A percentile compares a stretch with the other conserved stretches of the same genome.
Evolutionary conservation across 2,113 vertebrate species (phyloP).

Genomic region (Halcyon senegalensis): DNA sequence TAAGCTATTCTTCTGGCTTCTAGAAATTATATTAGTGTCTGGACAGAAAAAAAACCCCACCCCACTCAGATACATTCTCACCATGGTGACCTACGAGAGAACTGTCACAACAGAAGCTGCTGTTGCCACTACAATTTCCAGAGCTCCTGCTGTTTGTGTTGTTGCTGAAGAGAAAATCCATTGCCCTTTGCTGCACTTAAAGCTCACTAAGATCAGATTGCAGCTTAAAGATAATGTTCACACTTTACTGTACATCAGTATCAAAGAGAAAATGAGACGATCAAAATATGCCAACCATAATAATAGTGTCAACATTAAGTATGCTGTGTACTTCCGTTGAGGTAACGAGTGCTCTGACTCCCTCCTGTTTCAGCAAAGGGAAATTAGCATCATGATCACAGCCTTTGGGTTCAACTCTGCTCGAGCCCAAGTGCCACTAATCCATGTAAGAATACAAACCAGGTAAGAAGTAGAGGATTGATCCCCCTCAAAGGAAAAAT

Average conservation of each 20-base stretch:
- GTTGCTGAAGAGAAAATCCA: slow-evolving; percentile 41
- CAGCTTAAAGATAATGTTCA: slow-evolving; percentile 45
- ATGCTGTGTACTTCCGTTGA: neutral
- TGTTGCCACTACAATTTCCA: slow-evolving; percentile 69
- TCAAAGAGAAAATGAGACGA: slow-evolving; percentile 42
- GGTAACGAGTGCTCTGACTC: neutral
- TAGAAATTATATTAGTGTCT: slow-evolving; percentile 25
- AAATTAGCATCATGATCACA: neutral
- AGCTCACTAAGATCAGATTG: slow-evolving; percentile 51
- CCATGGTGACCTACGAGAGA: slow-evolving; percentile 49
- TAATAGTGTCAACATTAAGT: neutral
- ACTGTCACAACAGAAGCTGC: slow-evolving; percentile 71
- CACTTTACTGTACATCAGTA: slow-evolving; percentile 33
- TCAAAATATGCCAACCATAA: slow-evolving; percentile 64
- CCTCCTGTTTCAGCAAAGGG: neutral
- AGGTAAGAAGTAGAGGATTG: neutral
- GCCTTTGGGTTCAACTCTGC: neutral
- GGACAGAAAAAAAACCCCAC: neutral
- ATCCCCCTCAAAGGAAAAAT: neutral
- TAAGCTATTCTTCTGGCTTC: slow-evolving; percentile 5
- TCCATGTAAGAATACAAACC: neutral
- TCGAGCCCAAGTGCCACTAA: neutral
- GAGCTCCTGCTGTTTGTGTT: slow-evolving; percentile 48
- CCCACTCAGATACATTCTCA: slow-evolving; percentile 35
- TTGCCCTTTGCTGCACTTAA: slow-evolving; percentile 31